Evolutionary conservation across 2,113 vertebrate species (phyloP).

Genomic region (Notarius quadriscutis): DNA sequence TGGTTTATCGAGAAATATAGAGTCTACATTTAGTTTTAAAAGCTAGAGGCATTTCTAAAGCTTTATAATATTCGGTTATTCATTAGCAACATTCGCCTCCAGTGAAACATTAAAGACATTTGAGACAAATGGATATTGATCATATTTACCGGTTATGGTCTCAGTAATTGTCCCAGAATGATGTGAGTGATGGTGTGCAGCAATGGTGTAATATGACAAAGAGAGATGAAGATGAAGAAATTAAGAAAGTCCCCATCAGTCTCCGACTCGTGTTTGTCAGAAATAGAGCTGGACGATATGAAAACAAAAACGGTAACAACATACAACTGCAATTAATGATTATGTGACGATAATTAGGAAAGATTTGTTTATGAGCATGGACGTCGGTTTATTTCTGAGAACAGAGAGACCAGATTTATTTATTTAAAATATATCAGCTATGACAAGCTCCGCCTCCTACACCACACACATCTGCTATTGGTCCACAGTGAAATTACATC

Average conservation of each 20-base stretch:
- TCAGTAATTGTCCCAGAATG: neutral
- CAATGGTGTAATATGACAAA: neutral
- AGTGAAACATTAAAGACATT: neutral
- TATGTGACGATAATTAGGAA: neutral
- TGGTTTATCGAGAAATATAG: neutral
- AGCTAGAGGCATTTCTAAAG: neutral
- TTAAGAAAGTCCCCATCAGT: neutral
- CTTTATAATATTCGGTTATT: neutral
- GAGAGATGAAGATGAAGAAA: neutral
- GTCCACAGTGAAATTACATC: neutral
- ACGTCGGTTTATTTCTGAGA: neutral
- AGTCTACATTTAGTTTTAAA: neutral
- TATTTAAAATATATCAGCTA: neutral
- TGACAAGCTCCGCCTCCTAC: neutral
- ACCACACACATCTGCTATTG: neutral
- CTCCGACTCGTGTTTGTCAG: neutral
- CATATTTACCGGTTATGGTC: neutral
- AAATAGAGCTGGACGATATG: slow-evolving; percentile 4
- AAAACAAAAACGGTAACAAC: neutral
- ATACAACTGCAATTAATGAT: neutral
- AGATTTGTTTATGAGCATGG: neutral
- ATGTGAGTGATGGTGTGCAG: neutral
- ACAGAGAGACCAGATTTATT: neutral
- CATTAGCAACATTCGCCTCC: neutral
- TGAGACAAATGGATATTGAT: neutral